Base-by-base conservation (phyloP, 2,888 invertebrate genomes). In the Salpingus planirostris region DNA sequence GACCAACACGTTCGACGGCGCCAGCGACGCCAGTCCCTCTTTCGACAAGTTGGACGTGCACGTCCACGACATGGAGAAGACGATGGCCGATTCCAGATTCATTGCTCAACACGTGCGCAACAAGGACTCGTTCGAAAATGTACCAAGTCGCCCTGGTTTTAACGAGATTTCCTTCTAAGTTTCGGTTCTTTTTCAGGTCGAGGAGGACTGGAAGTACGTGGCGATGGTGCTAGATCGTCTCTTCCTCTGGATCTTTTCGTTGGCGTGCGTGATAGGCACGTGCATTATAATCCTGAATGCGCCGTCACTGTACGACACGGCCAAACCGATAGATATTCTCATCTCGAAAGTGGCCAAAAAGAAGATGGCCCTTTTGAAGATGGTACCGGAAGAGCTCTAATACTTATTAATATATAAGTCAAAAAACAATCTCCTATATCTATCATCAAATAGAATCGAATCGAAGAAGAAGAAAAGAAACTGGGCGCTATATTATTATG, bases 131-230 rank as follows among this genome's bases (percentile, higher is more conserved):
- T 92, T 90, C 66, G 90, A 89, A 67, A 87, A 83, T 67, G 91
- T 91, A 72, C 18, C 18, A 18, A 18, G 18, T 6, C 5, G 18
- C 8, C 18, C 5, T 6, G 5, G 8, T 31, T 31, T 4, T 21
- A 4, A 13, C 14, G 13, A 18, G 18, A 18, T 18, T 18, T 18
- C 8, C 8, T 18, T 18, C 8, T 8, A 18, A 18, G 8, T 18
- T 13, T 14, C 26, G 21, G 3, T 14, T 24, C 14, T 34, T 29
- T 60, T 65, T 2, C 67, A 90, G 90, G 88, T 91, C 56, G 88
- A 87, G 66, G 92, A 93, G 68, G 96, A 96, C 69, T 96, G 96
- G 96, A 95, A 95, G 66, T 96, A 92, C 71, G 92, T 96, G 37
- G 81, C 81, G 33, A 88, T 95, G 91, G 95, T 96, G 44, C 73